Conservation (phyloP, 2,113 vertebrate species). For the Coptodon bakossiorum region DNA sequence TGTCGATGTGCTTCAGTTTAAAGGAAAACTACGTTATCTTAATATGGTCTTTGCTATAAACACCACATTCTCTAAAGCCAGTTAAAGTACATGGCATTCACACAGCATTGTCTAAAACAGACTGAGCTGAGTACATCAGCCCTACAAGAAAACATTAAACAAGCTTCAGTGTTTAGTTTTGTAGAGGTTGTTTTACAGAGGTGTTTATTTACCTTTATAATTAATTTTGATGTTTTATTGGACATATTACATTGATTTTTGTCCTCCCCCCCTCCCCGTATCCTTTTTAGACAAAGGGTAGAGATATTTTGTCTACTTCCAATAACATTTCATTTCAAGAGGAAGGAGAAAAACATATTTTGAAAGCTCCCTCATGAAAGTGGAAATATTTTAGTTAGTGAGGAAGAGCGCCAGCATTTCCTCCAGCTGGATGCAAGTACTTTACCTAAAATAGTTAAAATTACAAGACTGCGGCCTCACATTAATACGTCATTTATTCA, state of each 20-base stretch:
- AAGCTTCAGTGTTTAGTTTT: neutral
- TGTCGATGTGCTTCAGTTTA: neutral
- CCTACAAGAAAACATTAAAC: neutral
- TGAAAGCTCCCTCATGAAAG: neutral
- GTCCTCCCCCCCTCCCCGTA: neutral
- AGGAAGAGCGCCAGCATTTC: neutral
- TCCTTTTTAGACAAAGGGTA: neutral
- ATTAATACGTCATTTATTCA: constrained; percentile 18
- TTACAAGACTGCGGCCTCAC: neutral
- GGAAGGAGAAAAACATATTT: neutral
- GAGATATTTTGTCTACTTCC: neutral
- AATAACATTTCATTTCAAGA: neutral
- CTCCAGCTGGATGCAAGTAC: neutral
- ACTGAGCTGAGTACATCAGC: neutral
- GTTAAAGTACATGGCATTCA: neutral
- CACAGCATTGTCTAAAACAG: neutral
- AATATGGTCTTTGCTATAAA: neutral
- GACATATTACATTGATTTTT: neutral
- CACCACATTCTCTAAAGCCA: neutral
- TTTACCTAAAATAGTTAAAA: neutral
- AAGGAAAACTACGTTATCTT: neutral
- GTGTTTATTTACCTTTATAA: neutral
- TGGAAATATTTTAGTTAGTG: neutral
- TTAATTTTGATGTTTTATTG: neutral
- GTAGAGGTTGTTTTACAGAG: neutral